Evolutionary conservation across 2,113 vertebrate species (phyloP).

Genomic region (Pangasianodon hypophthalmus): DNA sequence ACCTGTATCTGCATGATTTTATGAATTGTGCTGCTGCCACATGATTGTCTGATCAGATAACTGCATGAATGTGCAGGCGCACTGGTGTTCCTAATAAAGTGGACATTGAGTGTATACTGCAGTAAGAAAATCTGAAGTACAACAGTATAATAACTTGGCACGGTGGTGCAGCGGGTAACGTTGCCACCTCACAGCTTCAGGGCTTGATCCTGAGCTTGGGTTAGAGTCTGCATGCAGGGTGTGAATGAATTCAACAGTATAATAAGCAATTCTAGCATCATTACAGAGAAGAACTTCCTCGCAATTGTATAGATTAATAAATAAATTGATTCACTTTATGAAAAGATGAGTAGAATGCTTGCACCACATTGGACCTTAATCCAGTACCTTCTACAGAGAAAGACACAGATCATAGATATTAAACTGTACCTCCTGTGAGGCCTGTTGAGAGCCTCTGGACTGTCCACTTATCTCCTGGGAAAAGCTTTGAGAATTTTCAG

Average conservation of each 20-base stretch:
- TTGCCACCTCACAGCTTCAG: neutral
- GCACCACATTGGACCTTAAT: neutral
- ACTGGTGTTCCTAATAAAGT: neutral
- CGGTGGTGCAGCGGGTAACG: neutral
- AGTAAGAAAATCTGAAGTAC: neutral
- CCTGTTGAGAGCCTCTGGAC: slow-evolving; percentile 77
- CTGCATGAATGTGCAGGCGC: neutral
- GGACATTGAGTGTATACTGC: neutral
- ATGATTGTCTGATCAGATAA: neutral
- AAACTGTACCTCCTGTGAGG: slow-evolving; percentile 82
- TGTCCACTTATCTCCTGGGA: slow-evolving; percentile 76
- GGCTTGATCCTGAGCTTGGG: neutral
- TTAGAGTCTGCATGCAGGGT: neutral
- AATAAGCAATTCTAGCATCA: neutral
- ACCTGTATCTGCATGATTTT: neutral
- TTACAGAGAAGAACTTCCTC: neutral
- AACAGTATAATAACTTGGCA: neutral
- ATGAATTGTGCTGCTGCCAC: neutral
- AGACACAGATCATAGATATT: neutral
- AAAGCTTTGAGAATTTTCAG: slow-evolving; percentile 75
- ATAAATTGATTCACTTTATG: neutral
- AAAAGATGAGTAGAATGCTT: neutral
- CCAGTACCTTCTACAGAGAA: neutral
- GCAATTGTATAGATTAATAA: neutral
- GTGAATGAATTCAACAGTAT: neutral